Percentiles rank a stretch among this genome's conserved stretches.
These are phyloP conservation scores for Prosapia bicincta DNA, from an alignment of 2,888 invertebrate species.

Conservation along the genomic window DNA sequence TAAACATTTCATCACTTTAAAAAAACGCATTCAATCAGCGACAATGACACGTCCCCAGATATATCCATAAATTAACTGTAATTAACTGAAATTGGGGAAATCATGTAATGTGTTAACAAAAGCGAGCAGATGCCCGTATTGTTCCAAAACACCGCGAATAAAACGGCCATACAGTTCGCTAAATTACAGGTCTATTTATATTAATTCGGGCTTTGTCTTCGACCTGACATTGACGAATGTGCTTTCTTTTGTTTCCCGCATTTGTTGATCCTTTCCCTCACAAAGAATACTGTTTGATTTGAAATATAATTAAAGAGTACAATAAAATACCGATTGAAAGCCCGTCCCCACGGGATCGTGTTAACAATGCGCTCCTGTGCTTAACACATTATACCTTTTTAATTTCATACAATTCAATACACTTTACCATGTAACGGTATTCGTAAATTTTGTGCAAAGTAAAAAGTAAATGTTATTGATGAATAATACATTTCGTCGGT, in stretches of 20 bases:
- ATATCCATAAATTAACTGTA: neutral
- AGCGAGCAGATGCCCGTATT: neutral
- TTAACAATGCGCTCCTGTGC: neutral
- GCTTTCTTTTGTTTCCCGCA: neutral
- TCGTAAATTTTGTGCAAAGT: no score
- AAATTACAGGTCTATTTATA: neutral
- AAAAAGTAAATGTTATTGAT: no score
- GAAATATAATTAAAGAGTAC: neutral
- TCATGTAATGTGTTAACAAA: neutral
- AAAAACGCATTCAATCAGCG: no score
- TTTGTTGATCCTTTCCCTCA: neutral
- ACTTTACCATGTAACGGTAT: no score
- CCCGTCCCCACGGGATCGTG: neutral
- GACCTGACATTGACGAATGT: neutral
- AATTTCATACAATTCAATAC: no score
- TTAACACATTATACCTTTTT: neutral
- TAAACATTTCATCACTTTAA: no score
- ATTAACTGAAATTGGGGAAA: neutral
- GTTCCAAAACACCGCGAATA: neutral
- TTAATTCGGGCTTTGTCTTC: neutral
- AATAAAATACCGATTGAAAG: conserved; percentile 5
- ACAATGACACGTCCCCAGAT: no score
- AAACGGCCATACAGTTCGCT: neutral
- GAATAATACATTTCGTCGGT: no score
- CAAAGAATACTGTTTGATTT: neutral